Evolutionary conservation across 2,888 invertebrate species (phyloP), one percentile per base, ranked within the genome.

Genomic region (Chloroclysta siterata): DNA sequence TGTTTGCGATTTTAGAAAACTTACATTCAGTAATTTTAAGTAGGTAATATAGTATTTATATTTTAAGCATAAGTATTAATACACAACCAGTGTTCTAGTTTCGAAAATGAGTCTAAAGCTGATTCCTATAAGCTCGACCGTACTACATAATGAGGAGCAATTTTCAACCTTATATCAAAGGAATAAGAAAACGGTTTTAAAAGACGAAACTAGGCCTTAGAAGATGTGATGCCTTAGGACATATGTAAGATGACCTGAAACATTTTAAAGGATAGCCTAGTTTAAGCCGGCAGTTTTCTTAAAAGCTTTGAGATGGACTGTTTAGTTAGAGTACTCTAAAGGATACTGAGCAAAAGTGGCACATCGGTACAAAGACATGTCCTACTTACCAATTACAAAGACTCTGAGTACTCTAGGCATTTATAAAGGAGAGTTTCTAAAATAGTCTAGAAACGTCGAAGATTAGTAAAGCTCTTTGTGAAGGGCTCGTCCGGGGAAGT

Each of bases 241-340:
- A 41, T 51, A 29, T 50, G 54, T 39, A 53, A 60, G 60, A 39
- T 46, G 51, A 52, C 53, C 58, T 51, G 42, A 53, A 63, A 44
- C 39, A 15, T 29, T 54, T 60, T 14, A 50, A 56, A 65, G 57
- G 50, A 51, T 60, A 46, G 36, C 61, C 55, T 4, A 46, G 44
- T 44, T 53, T 39, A 5, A 14, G 39, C 13, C 15, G n/a, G 17
- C 1, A 42, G 41, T 53, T 15, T 33, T 56, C 22, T 22, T 29
- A 39, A 58, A 58, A 51, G 51, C 51, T 53, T 41, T 22, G 2
- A 46, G 22, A 11, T 8, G 14, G 14, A 14, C 15, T 44, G 33
- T 47, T 60, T 47, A 8, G 7, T 5, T 44, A 5, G 8, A 13
- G 44, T 0, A 36, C 51, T 44, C 5, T 42, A 60, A 60, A 60